Evolutionary conservation across 1,140 invertebrate species (phyloP).

Genomic region (Hestina assimilis): DNA sequence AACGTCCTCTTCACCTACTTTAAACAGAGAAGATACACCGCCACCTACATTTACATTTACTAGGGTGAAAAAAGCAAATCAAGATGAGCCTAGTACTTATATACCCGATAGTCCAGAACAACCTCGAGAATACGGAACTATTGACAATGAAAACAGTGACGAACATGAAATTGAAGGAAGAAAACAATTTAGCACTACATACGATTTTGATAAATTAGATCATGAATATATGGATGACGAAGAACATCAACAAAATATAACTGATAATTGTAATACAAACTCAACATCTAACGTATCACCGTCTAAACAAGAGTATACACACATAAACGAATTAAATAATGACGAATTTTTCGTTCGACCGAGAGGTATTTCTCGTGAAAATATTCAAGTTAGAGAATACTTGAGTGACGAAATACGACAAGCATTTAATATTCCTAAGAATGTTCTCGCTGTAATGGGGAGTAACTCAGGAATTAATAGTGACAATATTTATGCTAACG

Average conservation of each 20-base stretch:
- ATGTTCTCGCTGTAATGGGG: conserved; percentile 81
- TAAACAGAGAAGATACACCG: conserved; percentile 74
- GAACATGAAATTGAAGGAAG: conserved; percentile 37
- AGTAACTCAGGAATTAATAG: conserved; percentile 50
- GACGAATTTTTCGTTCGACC: conserved; percentile 91
- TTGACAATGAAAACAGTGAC: conserved; percentile 43
- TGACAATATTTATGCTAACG: conserved; percentile 59
- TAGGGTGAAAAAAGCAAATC: conserved; percentile 50
- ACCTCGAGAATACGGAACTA: conserved; percentile 63
- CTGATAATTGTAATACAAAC: conserved; percentile 29
- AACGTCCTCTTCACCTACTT: conserved; percentile 66
- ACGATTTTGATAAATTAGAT: conserved; percentile 64
- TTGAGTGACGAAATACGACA: conserved; percentile 88
- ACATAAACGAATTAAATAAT: conserved; percentile 89
- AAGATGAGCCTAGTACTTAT: conserved; percentile 33
- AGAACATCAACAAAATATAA: conserved; percentile 31
- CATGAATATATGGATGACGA: conserved; percentile 54
- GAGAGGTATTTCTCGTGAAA: conserved; percentile 88
- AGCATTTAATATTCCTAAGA: conserved; percentile 84
- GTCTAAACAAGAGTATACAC: conserved; percentile 67
- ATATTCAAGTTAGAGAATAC: conserved; percentile 87
- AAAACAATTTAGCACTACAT: conserved; percentile 55
- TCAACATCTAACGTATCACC: conserved; percentile 53
- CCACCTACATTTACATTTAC: conserved; percentile 71
- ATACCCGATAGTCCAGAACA: conserved; percentile 57